Conservation (phyloP, 2,113 vertebrate species). For the Apistogramma diplotaenia region DNA sequence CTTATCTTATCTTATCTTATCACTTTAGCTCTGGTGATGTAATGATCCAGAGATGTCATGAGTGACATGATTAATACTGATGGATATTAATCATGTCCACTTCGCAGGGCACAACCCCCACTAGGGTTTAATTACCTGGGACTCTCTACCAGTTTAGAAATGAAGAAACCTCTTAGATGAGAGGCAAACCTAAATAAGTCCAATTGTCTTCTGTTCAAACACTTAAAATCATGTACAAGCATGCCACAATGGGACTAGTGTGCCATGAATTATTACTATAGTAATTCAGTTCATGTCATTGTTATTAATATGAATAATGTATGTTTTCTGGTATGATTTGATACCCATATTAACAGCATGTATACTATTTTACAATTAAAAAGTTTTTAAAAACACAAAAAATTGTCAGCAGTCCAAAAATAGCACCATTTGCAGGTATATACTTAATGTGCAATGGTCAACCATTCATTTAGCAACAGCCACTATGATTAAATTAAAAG, state of each 20-base stretch:
- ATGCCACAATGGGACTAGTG: neutral
- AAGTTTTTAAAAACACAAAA: neutral
- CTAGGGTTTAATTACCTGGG: neutral
- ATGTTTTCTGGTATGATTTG: neutral
- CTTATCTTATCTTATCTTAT: too few relatives aligned
- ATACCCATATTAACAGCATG: too few relatives aligned
- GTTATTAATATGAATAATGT: neutral
- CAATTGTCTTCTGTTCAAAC: neutral
- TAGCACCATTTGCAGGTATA: neutral
- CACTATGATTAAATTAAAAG: constrained; percentile 19
- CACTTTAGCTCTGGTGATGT: neutral
- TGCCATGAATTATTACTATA: neutral
- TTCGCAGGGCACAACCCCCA: neutral
- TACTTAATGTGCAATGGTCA: neutral
- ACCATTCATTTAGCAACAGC: neutral
- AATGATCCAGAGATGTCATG: neutral
- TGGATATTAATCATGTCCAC: neutral
- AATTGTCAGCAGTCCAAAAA: neutral
- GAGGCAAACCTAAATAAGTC: neutral
- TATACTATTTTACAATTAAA: too few relatives aligned
- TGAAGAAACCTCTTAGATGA: neutral
- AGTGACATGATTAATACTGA: neutral
- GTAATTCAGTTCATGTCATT: neutral
- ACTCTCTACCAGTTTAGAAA: neutral
- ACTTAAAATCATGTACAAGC: neutral